Evolutionary conservation across 2,113 vertebrate species (phyloP).

Genomic region (Solenodon paradoxus): DNA sequence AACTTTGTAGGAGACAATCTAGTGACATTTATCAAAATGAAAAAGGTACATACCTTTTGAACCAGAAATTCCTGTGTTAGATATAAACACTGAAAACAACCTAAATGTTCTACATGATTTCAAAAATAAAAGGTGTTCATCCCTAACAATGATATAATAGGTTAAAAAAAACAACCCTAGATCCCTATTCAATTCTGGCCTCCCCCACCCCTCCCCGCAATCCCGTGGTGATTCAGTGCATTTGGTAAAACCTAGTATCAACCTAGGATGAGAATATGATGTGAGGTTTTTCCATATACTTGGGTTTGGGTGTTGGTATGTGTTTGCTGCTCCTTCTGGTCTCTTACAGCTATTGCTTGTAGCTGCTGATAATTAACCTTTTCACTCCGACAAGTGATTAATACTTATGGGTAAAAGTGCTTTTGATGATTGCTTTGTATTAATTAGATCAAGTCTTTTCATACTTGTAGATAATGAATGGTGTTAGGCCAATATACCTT

Average conservation of each 20-base stretch:
- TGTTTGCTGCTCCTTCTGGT: conserved; percentile 56
- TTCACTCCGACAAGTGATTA: not conserved
- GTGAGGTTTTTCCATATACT: no score
- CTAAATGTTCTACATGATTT: not conserved
- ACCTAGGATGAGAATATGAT: not conserved
- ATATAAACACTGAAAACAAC: not conserved
- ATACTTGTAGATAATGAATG: not conserved
- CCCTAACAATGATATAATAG: not conserved
- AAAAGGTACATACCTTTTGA: not conserved
- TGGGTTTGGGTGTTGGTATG: not conserved
- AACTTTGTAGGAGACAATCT: not conserved
- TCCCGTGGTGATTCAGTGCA: not conserved
- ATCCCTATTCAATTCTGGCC: not conserved
- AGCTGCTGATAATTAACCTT: not conserved
- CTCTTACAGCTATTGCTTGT: not conserved
- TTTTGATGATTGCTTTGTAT: conserved; percentile 1
- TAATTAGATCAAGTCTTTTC: not conserved
- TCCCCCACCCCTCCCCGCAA: no score
- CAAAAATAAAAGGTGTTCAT: not conserved
- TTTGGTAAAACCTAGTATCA: not conserved
- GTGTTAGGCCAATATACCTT: not conserved
- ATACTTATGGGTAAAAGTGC: not conserved
- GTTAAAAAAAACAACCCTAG: not conserved
- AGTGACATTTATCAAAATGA: not conserved
- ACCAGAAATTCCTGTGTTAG: not conserved